These are phyloP conservation scores for Caiman crocodilus DNA, from an alignment of 2,797 vertebrate genomes.

Conservation along the genomic window DNA sequence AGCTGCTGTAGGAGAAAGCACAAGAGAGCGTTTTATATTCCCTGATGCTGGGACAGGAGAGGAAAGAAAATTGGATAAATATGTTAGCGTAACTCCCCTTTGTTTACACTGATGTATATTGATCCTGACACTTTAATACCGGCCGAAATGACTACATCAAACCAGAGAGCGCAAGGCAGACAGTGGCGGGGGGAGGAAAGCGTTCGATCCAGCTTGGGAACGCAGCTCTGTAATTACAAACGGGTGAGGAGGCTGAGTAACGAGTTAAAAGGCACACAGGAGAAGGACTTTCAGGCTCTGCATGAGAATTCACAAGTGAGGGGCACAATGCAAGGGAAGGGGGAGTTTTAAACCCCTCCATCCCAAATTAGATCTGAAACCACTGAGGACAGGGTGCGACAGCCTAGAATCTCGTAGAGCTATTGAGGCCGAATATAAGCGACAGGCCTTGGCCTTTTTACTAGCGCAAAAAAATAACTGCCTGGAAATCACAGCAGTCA, in stretches of 20 bases:
- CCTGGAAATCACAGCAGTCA: neutral
- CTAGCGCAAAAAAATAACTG: neutral
- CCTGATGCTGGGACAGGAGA: slow-evolving; percentile 9
- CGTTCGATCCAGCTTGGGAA: neutral
- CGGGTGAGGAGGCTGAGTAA: neutral
- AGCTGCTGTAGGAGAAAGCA: neutral
- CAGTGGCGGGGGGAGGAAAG: neutral
- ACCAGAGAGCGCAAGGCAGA: neutral
- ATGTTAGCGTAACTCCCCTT: slow-evolving; percentile 40
- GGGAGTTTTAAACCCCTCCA: neutral
- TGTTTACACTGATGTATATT: slow-evolving; percentile 56
- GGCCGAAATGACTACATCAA: neutral
- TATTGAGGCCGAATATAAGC: neutral
- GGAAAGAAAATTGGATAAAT: slow-evolving; percentile 46
- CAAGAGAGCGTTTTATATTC: neutral
- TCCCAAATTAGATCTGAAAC: accelerated
- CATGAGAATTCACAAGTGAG: neutral
- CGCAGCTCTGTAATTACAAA: neutral
- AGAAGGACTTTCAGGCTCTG: neutral
- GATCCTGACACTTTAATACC: neutral
- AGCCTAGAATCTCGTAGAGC: too few species aligned
- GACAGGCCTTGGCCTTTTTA: neutral
- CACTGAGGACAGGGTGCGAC: accelerated
- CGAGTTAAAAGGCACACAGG: neutral
- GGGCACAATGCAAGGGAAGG: neutral